Percentiles rank a stretch among this genome's conserved stretches.
Evolutionary conservation across 2,888 invertebrate species (phyloP).

Genomic region (Torymus auratus): DNA sequence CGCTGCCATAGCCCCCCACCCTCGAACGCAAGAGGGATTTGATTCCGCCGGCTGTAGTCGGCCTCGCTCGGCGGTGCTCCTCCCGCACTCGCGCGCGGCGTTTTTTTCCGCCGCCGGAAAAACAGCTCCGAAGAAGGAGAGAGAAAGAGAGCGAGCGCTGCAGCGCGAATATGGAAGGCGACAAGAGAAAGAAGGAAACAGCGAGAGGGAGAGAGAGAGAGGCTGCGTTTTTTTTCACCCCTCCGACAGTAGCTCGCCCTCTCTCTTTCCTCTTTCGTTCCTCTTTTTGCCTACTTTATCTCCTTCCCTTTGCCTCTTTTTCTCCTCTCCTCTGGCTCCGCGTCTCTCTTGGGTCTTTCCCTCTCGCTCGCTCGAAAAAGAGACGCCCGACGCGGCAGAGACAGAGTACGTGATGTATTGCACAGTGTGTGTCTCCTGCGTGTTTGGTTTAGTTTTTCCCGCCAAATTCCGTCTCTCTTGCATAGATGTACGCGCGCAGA

Average conservation of each 20-base stretch:
- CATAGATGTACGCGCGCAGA: not conserved
- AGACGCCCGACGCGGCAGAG: not conserved
- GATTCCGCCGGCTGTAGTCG: conserved; percentile 7
- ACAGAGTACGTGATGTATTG: conserved; percentile 72
- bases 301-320: conserved; percentile 57
- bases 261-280: conserved; percentile 22
- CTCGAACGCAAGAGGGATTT: conserved; percentile 24
- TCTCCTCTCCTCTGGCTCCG: conserved; percentile 56
- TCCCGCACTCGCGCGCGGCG: conserved; percentile 39
- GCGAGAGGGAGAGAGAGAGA: conserved; percentile 52
- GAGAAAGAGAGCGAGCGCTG: conserved; percentile 25
- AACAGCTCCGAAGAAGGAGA: conserved; percentile 51
- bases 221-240: conserved; percentile 35
- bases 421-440: conserved; percentile 66
- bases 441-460: conserved; percentile 74
- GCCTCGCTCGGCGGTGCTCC: not conserved
- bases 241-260: conserved; percentile 3
- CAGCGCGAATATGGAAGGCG: conserved; percentile 48
- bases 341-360: conserved; percentile 56
- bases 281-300: conserved; percentile 53
- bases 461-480: conserved; percentile 69
- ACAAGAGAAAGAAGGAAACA: conserved; percentile 53
- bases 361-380: conserved; percentile 31
- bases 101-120: conserved; percentile 56
- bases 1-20: conserved; percentile 6